Evolutionary conservation across 2,113 vertebrate species (phyloP).

Genomic region (Ageneiosus marmoratus): DNA sequence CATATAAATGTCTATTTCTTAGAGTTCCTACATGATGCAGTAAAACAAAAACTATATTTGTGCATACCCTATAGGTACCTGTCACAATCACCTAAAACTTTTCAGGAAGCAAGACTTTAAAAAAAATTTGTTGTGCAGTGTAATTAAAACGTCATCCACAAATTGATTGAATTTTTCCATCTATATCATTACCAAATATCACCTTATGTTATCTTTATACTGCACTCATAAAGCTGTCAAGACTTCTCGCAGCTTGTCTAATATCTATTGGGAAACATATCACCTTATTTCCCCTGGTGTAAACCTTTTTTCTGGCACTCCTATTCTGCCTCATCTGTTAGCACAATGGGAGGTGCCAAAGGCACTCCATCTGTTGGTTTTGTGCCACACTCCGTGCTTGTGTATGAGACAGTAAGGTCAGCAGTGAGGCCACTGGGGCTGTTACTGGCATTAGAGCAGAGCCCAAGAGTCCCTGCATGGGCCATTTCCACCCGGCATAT

Average conservation of each 20-base stretch:
- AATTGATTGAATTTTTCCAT: not conserved
- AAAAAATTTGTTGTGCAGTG: too few relatives aligned
- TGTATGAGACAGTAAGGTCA: constrained; percentile 71
- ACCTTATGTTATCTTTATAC: not conserved
- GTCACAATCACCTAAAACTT: too few relatives aligned
- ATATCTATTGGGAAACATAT: constrained; percentile 25
- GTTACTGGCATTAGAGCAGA: constrained; percentile 45
- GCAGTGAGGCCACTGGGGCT: constrained; percentile 39
- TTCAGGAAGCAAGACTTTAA: too few relatives aligned
- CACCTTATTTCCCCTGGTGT: constrained; percentile 41
- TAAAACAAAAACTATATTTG: too few relatives aligned
- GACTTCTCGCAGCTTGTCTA: constrained; percentile 32
- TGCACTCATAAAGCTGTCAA: constrained; percentile 11
- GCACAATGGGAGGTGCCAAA: constrained; percentile 66
- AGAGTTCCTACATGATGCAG: too few relatives aligned
- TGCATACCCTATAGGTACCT: too few relatives aligned
- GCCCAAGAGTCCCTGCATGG: constrained; percentile 51
- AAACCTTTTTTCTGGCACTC: constrained; percentile 44
- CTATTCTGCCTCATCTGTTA: constrained; percentile 65
- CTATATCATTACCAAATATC: not conserved
- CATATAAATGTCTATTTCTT: too few relatives aligned
- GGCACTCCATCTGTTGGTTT: constrained; percentile 70
- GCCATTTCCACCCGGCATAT: constrained; percentile 63
- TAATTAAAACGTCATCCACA: not conserved
- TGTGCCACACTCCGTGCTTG: constrained; percentile 52